Evolutionary conservation across 2,888 invertebrate species (phyloP), one percentile per base, ranked within the genome.

Genomic region (Macrophya alboannulata): DNA sequence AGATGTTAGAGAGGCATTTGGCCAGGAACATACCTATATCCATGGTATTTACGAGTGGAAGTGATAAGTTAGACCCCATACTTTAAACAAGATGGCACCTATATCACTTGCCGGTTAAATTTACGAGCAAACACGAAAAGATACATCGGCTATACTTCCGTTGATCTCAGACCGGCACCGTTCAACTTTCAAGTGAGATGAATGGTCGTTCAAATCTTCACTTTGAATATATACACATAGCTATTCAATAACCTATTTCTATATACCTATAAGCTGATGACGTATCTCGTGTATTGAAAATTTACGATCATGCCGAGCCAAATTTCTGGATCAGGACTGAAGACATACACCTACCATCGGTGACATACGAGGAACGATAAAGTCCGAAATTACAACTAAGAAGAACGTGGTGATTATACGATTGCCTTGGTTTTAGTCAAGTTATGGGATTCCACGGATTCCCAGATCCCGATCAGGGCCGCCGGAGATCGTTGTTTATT

Each of bases 101-200:
- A 87, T 86, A 87, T 87, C 87, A 86, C 86, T 59, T 77, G 79
- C 83, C 82, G 62, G 68, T 37, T 45, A 82, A 85, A 87, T 88
- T 87, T 88, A 87, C 87, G 87, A 86, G 86, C 77, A 86, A 85
- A 74, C 85, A 59, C 37, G 72, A 68, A 62, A 76, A 65, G 86
- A 84, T 82, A 85, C 86, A 86, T 88, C 87, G 88, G 88, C 88
- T 88, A 88, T 88, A 88, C 88, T 88, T 88, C 85, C 86, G 84
- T 79, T 51, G 43, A 85, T 68, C 85, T 72, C 65, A 76, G n/a
- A 51, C 55, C 76, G 84, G 84, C 55, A 4, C 40, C 68, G 68
- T 37, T 68, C 68, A 48, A n/a, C 37, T 59, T 37, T 59, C 59
- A 81, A 81, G 59, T 77, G 77, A 77, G 77, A 74, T 74, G 77